Conservation (phyloP, 2,113 vertebrate genomes). For the Zosterops hypoxanthus region DNA sequence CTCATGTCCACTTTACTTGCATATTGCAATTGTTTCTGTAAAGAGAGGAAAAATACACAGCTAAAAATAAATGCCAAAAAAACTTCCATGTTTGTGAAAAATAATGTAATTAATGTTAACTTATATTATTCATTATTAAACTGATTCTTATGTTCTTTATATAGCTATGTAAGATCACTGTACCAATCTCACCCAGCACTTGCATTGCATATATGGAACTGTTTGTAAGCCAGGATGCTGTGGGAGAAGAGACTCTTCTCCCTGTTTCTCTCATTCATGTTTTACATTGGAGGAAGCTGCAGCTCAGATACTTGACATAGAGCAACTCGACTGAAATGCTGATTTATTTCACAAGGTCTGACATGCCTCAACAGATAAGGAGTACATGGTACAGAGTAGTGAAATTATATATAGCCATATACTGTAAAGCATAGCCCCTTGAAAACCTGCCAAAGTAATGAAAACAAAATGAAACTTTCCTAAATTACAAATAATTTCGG, state of each 20-base stretch:
- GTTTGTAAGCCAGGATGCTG: neutral
- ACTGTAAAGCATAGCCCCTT: neutral
- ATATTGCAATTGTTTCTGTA: neutral
- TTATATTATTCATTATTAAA: neutral
- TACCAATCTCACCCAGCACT: neutral
- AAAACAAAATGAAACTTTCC: neutral
- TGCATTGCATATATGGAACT: neutral
- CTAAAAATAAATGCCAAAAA: neutral
- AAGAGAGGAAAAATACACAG: neutral
- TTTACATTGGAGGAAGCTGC: neutral
- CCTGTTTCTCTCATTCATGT: neutral
- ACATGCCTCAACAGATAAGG: neutral
- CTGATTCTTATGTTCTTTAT: neutral
- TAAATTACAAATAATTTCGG: neutral
- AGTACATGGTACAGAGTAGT: accelerated
- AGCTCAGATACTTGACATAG: neutral
- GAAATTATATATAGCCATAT: neutral
- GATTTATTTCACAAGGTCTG: neutral
- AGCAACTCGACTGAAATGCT: neutral
- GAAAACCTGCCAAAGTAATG: neutral
- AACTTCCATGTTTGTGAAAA: neutral
- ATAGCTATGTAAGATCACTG: neutral
- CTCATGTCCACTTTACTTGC: neutral
- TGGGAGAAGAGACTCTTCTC: neutral
- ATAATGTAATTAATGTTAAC: neutral